These are phyloP conservation scores for Morpho achilles DNA, from an alignment of 2,888 invertebrate species.

Conservation along the genomic window DNA sequence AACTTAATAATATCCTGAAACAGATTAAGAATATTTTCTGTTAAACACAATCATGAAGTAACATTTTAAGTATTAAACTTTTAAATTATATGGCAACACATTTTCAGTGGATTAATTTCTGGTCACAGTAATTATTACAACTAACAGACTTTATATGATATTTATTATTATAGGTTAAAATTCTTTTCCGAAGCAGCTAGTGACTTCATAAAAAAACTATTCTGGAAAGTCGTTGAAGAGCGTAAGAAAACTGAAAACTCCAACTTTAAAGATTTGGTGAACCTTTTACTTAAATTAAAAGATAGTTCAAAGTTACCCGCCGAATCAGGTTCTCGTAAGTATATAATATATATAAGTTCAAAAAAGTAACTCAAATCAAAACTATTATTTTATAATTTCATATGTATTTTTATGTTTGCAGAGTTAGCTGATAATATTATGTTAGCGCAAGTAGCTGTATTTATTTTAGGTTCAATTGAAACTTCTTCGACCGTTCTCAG, in stretches of 20 bases:
- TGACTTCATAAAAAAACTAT: conserved; percentile 51
- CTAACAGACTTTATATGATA: neutral
- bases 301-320: conserved; percentile 52
- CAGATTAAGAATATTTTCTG: too few species aligned
- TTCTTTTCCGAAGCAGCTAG: conserved; percentile 56
- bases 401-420: conserved; percentile 25
- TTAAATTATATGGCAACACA: too few species aligned
- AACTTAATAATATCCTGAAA: too few species aligned
- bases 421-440: conserved; percentile 56
- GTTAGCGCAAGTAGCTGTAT: conserved; percentile 59
- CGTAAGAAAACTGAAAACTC: conserved; percentile 37
- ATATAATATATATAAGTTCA: conserved; percentile 2
- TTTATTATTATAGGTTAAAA: conserved; percentile 41
- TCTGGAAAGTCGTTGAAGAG: conserved; percentile 46
- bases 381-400: too few species aligned
- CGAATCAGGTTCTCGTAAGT: conserved; percentile 41
- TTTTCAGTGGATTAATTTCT: too few species aligned
- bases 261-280: conserved; percentile 51
- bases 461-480: conserved; percentile 58
- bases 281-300: conserved; percentile 53
- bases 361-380: neutral
- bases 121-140: too few species aligned
- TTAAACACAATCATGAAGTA: too few species aligned
- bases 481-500: conserved; percentile 54
- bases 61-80: too few species aligned